Base-by-base conservation (phyloP, 2,888 invertebrate genomes). In the Rhimphoctona megacephalus region DNA sequence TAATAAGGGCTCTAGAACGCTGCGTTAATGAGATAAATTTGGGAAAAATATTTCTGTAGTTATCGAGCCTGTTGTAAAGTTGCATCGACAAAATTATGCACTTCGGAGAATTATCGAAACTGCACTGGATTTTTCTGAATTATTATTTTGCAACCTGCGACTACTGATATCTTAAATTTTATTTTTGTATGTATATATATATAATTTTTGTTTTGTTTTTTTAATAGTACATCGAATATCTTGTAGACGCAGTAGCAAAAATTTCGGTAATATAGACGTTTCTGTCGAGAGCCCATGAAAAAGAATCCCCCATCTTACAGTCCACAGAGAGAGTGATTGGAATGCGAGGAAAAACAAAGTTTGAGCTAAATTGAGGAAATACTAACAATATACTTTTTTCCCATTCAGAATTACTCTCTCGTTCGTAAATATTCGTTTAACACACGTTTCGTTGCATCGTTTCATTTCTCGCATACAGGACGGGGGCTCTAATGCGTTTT, bases 171-270 rank as follows among this genome's bases (percentile, higher is more conserved):
- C 9, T 69, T 49, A 25, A 22, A 39, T 57, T 57, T 67, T 33
- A 22, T 54, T 72, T 57, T 67, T 78, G 19, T n/a, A 49, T 49
- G 49, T 49, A 43, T 25, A 33, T 78, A 43, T 69, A 30, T 72
- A 80, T 76, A 57, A 66, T 81, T 73, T 66, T 33, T 49, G 8
- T 39, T 54, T 46, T 70, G 57, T 43, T 33, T 74, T 67, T 54
- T 46, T 72, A 72, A 52, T 74, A 57, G 43, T 66, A 87, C 70
- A 82, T 82, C 25, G 81, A 83, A 83, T 83, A 85, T 54, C 43
- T 82, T 46, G 82, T 76, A 79, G 85, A 66, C 64, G 79, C 82
- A 80, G 86, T 83, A 81, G 86, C 78, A 84, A 86, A 86, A 86
- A 81, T 83, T 83, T 61, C 69, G 43, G 69, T 77, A 64, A 79